Base-by-base conservation (phyloP, 2,113 vertebrate species). In the Centropristis striata region DNA sequence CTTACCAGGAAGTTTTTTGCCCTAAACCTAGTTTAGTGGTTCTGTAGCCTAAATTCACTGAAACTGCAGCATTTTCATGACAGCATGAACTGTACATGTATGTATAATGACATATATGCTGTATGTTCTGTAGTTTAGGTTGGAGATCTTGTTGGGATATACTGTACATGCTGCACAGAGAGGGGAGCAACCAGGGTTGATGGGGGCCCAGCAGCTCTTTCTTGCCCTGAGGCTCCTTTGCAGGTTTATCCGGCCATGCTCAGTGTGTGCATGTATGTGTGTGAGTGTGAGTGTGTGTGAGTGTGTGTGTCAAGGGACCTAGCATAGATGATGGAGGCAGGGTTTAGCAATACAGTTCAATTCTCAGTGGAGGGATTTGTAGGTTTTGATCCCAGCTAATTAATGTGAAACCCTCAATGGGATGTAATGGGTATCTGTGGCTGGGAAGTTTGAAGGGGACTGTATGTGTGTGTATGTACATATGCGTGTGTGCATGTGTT, bases 311-410 rank as follows among this genome's bases (percentile, higher is more conserved):
- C 70, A 50, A 20, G 81, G 74, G 87, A 84, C n/a, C 44, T 37
- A 51, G 71, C 53, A 76, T 61, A 76, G 66, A 85, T 83, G 86
- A 86, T 87, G 70, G 85, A 79, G 85, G 86, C 77, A 64, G 54
- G 65, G 79, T 75, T 89, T 59, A 76, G 81, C 25, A 75, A 68
- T 70, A 14, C 66, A 11, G 70, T 46, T 75, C 80, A 83, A 88
- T 68, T 88, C 89, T 90, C 90, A 47, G 68, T 13, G 85, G 90
- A 59, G 58, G 84, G 90, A 90, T 92, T 92, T 90, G 84, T 81
- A 66, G 75, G 59, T 90, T 92, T 90, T 90, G 88, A 93, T 91
- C 92, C 83, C 20, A 68, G 82, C 82, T 93, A 93, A 94, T 94
- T 94, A 92, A 85, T 81, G 81, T 80, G 87, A 80, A 91, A 86